phyloP scores from a whole-genome alignment of 1,140 invertebrate genomes.

The Nixonia krombeini region DNA sequence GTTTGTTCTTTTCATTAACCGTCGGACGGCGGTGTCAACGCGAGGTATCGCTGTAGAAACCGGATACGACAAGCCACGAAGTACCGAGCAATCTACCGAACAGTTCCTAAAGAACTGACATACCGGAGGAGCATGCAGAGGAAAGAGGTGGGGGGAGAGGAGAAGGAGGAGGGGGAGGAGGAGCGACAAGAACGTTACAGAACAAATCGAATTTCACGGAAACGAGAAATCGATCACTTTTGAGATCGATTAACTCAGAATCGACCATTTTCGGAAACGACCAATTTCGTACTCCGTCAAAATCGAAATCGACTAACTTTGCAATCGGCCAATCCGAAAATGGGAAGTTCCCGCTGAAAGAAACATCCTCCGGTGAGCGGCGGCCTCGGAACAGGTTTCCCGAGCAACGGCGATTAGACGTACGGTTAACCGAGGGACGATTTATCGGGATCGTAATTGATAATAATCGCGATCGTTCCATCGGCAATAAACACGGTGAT shows the following conservation, averaged over 20 bases:
- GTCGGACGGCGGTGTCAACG: not conserved
- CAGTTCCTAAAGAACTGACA: too few species aligned
- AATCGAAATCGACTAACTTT: too few species aligned
- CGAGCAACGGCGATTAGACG: slow-evolving; percentile 2
- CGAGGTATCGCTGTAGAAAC: not conserved
- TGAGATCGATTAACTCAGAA: too few species aligned
- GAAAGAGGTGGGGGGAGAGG: too few species aligned
- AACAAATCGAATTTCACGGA: slow-evolving; percentile 11
- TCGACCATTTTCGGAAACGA: too few species aligned
- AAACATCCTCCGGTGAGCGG: slow-evolving; percentile 4
- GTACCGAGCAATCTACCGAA: not conserved
- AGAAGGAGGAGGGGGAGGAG: not conserved
- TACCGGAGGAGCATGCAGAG: not conserved
- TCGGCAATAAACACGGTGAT: not conserved
- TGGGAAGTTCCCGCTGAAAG: slow-evolving; percentile 12
- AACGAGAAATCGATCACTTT: not conserved
- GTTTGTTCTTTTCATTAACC: too few species aligned
- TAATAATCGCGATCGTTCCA: slow-evolving; percentile 8
- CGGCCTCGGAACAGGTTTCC: slow-evolving; percentile 17
- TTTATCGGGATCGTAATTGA: slow-evolving; percentile 7
- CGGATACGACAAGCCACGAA: not conserved
- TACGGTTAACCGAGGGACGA: slow-evolving; percentile 4
- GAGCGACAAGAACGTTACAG: not conserved
- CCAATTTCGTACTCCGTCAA: too few species aligned
- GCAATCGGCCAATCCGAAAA: too few species aligned